Percentiles rank a stretch among this genome's conserved stretches.
phyloP scores from a whole-genome alignment of 2,797 vertebrate genomes.

The Labeo calbasu region DNA sequence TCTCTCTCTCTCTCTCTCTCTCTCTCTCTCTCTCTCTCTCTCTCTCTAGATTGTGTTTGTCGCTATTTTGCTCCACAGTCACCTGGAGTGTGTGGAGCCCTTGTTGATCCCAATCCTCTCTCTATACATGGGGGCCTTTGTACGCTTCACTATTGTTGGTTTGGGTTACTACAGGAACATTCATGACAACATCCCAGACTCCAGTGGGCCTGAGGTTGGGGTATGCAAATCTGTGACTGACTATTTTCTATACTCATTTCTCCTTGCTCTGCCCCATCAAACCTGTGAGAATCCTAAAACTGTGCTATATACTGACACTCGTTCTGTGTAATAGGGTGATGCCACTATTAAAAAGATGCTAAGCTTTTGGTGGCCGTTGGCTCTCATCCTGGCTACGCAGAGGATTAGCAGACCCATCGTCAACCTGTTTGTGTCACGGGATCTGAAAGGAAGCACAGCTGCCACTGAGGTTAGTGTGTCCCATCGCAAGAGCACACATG shows the following conservation, averaged over 20 bases:
- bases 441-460: conserved; percentile 89
- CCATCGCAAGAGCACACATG: neutral
- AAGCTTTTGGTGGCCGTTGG: conserved; percentile 98
- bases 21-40: conserved; percentile 1
- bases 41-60: conserved; percentile 91
- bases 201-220: conserved; percentile 93
- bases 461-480: conserved; percentile 88
- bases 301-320: neutral
- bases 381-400: conserved; percentile 96
- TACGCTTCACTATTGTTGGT: conserved; percentile 92
- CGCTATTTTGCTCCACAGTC: conserved; percentile 95
- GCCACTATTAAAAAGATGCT: conserved; percentile 98
- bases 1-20: neutral
- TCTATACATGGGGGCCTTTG: conserved; percentile 95
- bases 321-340: conserved; percentile 83
- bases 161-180: conserved; percentile 95
- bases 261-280: neutral
- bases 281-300: neutral
- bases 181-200: conserved; percentile 93
- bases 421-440: conserved; percentile 98
- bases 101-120: conserved; percentile 96
- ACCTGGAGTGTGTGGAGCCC: conserved; percentile 93
- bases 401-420: conserved; percentile 97
- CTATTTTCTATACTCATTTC: neutral
- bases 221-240: conserved; percentile 68